Evolutionary conservation across 37 sponge, comb jelly and placozoan genomes (phyloP), one percentile per base, ranked within the genome.

Genomic region (Beroe ovata): DNA sequence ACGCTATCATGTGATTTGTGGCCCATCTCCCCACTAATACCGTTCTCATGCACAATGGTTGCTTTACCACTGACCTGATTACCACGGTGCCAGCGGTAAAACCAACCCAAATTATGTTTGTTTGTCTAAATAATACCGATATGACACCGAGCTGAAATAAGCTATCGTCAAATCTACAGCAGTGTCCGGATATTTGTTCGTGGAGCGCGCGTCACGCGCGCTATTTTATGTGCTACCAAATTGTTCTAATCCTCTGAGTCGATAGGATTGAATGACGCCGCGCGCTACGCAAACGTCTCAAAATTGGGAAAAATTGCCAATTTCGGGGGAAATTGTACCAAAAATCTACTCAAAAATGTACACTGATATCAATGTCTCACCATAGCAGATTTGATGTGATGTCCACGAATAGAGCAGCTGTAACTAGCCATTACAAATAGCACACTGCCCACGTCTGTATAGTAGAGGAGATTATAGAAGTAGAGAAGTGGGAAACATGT

Each of bases 401-500:
- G 89, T 28, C 77, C n/a, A 19, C 30, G 54, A 34, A 89, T 29
- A 39, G 93, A 39, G 36, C 91, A 81, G 60, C 60, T 60, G 88
- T 96, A 96, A 21, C 92, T 91, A 16, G 90, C 40, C 38, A 97
- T 72, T 25, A 94, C 93, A 39, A 94, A 91, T 34, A 94, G 64
- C 32, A 92, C 92, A 59, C 95, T 91, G 28, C 94, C 95, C 60
- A 90, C 64, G 84, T 97, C 97, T 22, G 97, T 97, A 91, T 97
- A 97, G 90, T 97, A 97, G 59, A 97, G 91, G 60, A 95, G 94
- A 42, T 92, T 89, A 91, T 93, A 97, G 92, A 97, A 97, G 81
- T 90, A 97, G 42, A 94, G 81, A 1, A 92, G 40, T 32, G 97
- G 97, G 64, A 97, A 95, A 22, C 61, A 60, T 6, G 93, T 35